These are phyloP conservation scores for Tinea pellionella DNA, from an alignment of 2,888 invertebrate genomes.

Conservation along the genomic window DNA sequence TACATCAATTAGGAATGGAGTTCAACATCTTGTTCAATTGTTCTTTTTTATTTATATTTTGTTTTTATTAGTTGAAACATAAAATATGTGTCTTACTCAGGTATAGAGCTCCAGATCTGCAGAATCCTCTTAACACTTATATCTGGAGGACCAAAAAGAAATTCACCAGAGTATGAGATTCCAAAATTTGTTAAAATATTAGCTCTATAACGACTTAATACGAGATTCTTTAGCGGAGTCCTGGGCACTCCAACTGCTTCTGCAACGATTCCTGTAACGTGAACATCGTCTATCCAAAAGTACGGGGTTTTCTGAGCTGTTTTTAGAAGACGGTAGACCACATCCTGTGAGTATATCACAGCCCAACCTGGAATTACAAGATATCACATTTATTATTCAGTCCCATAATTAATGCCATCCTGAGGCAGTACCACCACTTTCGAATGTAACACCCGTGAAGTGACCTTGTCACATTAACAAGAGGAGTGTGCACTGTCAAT, in stretches of 20 bases:
- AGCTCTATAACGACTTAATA: conserved; percentile 35
- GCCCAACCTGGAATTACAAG: conserved; percentile 57
- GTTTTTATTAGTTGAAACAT: no score
- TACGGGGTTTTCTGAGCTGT: conserved; percentile 73
- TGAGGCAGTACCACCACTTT: conserved; percentile 76
- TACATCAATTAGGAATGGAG: no score
- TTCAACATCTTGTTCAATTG: no score
- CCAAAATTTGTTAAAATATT: conserved; percentile 29
- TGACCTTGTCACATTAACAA: no score
- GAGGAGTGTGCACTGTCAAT: no score
- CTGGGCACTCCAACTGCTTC: conserved; percentile 66
- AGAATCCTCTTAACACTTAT: conserved; percentile 52
- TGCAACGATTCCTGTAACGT: conserved; percentile 75
- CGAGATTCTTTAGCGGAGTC: conserved; percentile 55
- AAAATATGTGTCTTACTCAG: no score
- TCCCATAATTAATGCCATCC: conserved; percentile 22
- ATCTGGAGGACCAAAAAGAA: conserved; percentile 69
- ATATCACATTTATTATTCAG: no score
- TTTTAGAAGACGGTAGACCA: conserved; percentile 65
- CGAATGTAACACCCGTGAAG: no score
- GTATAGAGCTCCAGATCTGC: conserved; percentile 56
- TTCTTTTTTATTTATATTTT: no score
- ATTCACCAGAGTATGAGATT: conserved; percentile 35
- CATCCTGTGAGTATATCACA: conserved; percentile 75
- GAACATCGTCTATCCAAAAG: conserved; percentile 89